Conservation (phyloP, 2,888 invertebrate genomes). For the Branchellion lobata region DNA sequence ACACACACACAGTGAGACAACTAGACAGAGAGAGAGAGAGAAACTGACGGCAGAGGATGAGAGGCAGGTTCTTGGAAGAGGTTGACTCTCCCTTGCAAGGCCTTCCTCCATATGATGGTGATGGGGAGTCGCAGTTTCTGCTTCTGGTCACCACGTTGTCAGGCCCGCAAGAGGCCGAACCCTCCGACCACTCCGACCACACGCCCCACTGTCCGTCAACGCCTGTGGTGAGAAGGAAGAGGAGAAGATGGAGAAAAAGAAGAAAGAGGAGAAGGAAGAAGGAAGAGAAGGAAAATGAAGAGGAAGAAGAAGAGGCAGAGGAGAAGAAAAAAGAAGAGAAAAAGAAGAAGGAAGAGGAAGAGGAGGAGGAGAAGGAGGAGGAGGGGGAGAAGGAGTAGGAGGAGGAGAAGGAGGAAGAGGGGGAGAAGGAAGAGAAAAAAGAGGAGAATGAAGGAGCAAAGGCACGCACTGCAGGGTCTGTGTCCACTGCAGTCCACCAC, state of each 20-base stretch:
- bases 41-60: conserved; percentile 41
- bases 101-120: conserved; percentile 50
- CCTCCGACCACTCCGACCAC: conserved; percentile 50
- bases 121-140: conserved; percentile 59
- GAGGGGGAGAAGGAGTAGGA: no score
- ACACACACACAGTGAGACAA: no score
- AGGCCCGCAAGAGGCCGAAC: conserved; percentile 57
- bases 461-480: conserved; percentile 38
- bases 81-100: conserved; percentile 55
- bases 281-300: no score
- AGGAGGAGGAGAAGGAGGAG: no score
- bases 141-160: conserved; percentile 55
- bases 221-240: neutral
- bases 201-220: conserved; percentile 26
- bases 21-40: neutral
- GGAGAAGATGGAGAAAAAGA: no score
- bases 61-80: conserved; percentile 48
- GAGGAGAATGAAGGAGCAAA: no score
- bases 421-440: no score
- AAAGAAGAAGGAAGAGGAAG: neutral
- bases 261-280: neutral
- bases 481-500: conserved; percentile 7
- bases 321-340: no score
- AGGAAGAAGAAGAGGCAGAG: no score
- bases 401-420: no score